These are phyloP conservation scores for Catonia carolina DNA, from an alignment of 2,888 invertebrate species.

Conservation along the genomic window DNA sequence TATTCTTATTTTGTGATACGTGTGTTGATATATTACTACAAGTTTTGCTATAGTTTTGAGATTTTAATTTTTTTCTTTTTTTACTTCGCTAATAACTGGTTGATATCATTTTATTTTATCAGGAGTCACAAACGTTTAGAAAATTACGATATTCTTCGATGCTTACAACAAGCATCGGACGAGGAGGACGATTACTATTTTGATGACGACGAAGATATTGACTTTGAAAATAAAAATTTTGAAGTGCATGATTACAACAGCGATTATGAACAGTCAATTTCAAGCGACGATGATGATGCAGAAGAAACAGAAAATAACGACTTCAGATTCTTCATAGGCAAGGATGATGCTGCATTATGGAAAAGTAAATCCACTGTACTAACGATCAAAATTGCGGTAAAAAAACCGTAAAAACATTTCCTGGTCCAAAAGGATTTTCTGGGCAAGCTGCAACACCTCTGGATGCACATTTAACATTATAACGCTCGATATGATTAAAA, in stretches of 20 bases:
- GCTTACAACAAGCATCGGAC: too few relatives aligned
- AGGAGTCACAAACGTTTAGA: too few relatives aligned
- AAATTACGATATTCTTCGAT: too few relatives aligned
- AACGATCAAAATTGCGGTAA: conserved; percentile 31
- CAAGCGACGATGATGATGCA: not conserved
- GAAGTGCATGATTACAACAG: not conserved
- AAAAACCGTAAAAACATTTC: conserved; percentile 30
- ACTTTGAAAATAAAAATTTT: not conserved
- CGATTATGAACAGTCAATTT: not conserved
- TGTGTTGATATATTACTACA: too few relatives aligned
- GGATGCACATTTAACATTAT: conserved; percentile 11
- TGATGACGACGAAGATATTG: not conserved
- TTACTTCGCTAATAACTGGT: too few relatives aligned
- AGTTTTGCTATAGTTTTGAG: too few relatives aligned
- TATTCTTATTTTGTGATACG: too few relatives aligned
- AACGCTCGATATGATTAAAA: conserved; percentile 5
- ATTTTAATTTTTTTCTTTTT: too few relatives aligned
- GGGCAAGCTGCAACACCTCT: conserved; percentile 13
- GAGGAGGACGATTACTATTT: not conserved
- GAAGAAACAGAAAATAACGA: not conserved
- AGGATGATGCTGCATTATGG: conserved; percentile 10
- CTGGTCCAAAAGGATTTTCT: conserved; percentile 24
- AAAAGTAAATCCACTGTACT: not conserved
- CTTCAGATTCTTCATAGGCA: conserved; percentile 9
- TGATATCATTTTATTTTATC: too few relatives aligned